Base-by-base conservation (phyloP, 2,888 invertebrate species). In the Aphidius colemani region DNA sequence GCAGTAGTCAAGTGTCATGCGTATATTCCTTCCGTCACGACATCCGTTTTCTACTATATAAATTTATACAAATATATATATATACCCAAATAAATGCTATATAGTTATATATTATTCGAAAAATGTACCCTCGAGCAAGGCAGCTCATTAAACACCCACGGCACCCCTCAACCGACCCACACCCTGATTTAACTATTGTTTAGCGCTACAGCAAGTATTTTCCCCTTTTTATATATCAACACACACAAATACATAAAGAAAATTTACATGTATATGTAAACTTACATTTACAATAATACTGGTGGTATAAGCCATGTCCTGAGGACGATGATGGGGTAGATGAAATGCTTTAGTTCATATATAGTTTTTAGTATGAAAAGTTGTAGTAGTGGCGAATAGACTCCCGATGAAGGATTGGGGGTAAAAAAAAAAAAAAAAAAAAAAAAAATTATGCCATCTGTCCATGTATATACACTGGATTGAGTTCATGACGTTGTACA, bases 111-210 rank as follows among this genome's bases (percentile, higher is more conserved):
- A 55, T 48, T 63, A 63, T n/a, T 55, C 61, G 62, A 66, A 67
- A 66, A 69, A 68, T 62, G 46, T 61, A 51, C 46, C 68, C 61
- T 67, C 72, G n/a, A 50, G 61, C 67, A 61, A 65, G 75, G 78
- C 77, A 78, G 78, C 80, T 80, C 80, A 80, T 80, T 80, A 80
- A 80, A 80, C 80, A 79, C 80, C 80, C 80, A 78, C 80, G 76
- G 77, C 72, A 73, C 74, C 76, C 77, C 73, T 71, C 70, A 70
- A 66, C 69, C 73, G 68, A 72, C 75, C 75, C 75, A 72, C 76
- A 73, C 74, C 74, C 79, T 79, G 80, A 80, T 80, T 80, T 78
- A 76, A 76, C 76, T 76, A 80, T 80, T 80, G 80, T 80, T 78
- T 77, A 75, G 76, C 68, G 59, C 40, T 18, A 51, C 58, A 46